phyloP scores from a whole-genome alignment of 1,140 invertebrate genomes.

The Zaprionus africanus region DNA sequence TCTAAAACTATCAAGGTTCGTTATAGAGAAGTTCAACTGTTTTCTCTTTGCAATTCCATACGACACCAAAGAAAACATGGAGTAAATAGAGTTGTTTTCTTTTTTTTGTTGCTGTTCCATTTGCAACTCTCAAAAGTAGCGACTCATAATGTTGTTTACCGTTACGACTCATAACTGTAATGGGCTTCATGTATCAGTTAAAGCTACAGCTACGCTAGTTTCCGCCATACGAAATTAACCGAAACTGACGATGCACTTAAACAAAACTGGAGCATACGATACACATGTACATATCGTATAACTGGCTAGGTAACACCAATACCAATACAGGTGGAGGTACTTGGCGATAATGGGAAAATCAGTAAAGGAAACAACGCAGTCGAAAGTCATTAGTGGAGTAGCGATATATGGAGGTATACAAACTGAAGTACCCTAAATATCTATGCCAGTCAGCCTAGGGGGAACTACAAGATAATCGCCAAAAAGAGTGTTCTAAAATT shows the following conservation, averaged over 20 bases:
- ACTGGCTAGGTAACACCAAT: background rate
- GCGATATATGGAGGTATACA: background rate
- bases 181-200: slow-evolving; percentile 17
- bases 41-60: background rate
- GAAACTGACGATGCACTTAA: slow-evolving; percentile 16
- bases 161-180: slow-evolving; percentile 1
- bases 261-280: slow-evolving; percentile 5
- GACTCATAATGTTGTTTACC: slow-evolving; percentile 5
- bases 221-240: slow-evolving; percentile 20
- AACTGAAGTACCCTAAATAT: background rate
- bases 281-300: background rate
- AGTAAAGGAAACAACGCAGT: background rate
- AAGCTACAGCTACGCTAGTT: slow-evolving; percentile 5
- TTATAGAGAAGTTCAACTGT: background rate
- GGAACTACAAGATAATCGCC: slow-evolving; percentile 3
- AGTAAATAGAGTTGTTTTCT: background rate
- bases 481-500: background rate
- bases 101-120: background rate
- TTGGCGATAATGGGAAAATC: background rate
- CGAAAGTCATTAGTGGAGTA: slow-evolving; percentile 2
- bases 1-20: background rate
- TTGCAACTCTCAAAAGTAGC: slow-evolving; percentile 5
- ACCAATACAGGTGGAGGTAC: background rate
- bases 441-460: background rate
- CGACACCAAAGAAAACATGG: background rate